Base-by-base conservation (phyloP, 2,888 invertebrate species). In the Lissocephala sabroskyi region DNA sequence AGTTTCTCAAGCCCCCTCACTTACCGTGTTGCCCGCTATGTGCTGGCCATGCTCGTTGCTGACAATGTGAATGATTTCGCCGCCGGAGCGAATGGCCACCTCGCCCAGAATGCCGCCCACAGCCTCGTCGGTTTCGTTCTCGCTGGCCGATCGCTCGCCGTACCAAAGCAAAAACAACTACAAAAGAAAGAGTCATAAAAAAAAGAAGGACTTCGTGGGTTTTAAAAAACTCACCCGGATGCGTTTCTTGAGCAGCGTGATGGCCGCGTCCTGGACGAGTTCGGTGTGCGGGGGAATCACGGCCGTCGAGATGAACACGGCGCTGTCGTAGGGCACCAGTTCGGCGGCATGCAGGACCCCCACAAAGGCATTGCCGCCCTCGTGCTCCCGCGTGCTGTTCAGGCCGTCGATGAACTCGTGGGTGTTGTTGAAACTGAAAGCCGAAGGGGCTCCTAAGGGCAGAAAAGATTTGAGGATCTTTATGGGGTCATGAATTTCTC, bases 301-400 rank as follows among this genome's bases (percentile, higher is more conserved):
- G 49, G 88, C 88, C 0, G 89, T 88, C 50, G 90, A 86, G 35
- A 90, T 80, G 65, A 91, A 87, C 7, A 91, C 84, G 0, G 88
- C 90, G 54, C 89, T 88, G 71, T 89, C 88, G 57, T 88, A 88
- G 0, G 90, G 89, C 44, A 90, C 86, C 52, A 88, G 65, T 53
- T 88, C 87, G 0, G 88, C 87, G 0, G 90, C 89, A 19, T 88
- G 86, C 0, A 88, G 82, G 23, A 90, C 80, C 0, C 89, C 89
- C 41, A 86, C 83, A 86, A 90, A 89, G 0, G 88, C 87, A 4
- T 87, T 87, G 10, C 88, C 88, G 35, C 84, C 86, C 41, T 75
- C 71, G 36, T 79, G 74, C 43, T 79, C 82, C 51, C 79, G 79
- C 43, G 84, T 81, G 62, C 82, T 82, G 49, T 82, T 84, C 32